Evolutionary conservation across 2,888 invertebrate genomes (phyloP).

Genomic region (Cantharis rustica): DNA sequence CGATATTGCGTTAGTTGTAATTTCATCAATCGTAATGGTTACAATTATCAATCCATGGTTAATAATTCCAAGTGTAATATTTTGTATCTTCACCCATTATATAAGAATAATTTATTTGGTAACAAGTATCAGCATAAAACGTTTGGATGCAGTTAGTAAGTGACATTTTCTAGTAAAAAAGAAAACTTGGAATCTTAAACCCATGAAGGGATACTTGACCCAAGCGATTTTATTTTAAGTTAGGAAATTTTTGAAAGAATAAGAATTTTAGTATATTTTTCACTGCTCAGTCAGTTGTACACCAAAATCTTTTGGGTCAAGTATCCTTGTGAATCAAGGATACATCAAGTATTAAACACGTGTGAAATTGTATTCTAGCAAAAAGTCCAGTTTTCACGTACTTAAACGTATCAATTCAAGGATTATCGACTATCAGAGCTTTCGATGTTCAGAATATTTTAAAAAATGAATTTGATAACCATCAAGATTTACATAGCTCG

Average conservation of each 20-base stretch:
- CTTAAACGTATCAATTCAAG: background rate
- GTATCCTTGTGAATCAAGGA: too few relatives aligned
- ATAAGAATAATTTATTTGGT: constrained; percentile 77
- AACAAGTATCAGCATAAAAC: constrained; percentile 80
- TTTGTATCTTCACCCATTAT: constrained; percentile 76
- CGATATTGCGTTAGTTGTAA: background rate
- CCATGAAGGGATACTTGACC: too few relatives aligned
- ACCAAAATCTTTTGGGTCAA: too few relatives aligned
- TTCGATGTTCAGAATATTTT: background rate
- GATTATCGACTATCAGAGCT: background rate
- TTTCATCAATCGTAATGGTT: background rate
- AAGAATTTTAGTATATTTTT: too few relatives aligned
- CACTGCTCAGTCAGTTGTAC: too few relatives aligned
- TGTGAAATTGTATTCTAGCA: background rate
- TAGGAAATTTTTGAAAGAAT: too few relatives aligned
- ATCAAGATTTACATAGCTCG: background rate
- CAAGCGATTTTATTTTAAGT: too few relatives aligned
- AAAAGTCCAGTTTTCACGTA: background rate
- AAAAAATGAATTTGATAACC: background rate
- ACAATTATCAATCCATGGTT: background rate
- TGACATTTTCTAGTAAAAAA: constrained; percentile 38
- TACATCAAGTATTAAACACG: too few relatives aligned
- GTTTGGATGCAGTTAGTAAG: constrained; percentile 81
- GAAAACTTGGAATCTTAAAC: too few relatives aligned
- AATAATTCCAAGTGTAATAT: constrained; percentile 57